Conservation (phyloP, 2,797 vertebrate species). For the Anolis apletophallus region DNA sequence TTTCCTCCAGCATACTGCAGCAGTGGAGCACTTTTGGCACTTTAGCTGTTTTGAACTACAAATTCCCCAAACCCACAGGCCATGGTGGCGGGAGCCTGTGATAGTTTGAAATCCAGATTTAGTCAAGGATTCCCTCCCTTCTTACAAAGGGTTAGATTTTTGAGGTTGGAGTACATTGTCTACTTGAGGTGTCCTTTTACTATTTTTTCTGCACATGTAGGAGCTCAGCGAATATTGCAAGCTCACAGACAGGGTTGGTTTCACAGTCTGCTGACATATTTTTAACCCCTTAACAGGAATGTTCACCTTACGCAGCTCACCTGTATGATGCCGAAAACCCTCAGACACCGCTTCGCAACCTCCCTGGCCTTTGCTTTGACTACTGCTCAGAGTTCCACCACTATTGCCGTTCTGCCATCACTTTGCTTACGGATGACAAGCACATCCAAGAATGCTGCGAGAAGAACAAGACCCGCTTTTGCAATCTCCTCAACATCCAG, state of each 20-base stretch:
- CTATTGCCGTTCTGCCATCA: constrained; percentile 78
- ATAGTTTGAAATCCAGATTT: background rate
- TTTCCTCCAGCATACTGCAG: background rate
- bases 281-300: constrained; percentile 78
- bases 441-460: constrained; percentile 67
- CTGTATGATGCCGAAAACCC: constrained; percentile 87
- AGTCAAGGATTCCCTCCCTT: background rate
- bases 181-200: background rate
- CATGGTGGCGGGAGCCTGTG: background rate
- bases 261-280: background rate
- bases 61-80: background rate
- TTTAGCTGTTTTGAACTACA: background rate
- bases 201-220: background rate
- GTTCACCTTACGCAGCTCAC: constrained; percentile 88
- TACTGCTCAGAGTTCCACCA: constrained; percentile 83
- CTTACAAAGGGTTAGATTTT: background rate
- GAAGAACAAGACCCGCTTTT: constrained; percentile 77
- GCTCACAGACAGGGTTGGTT: background rate
- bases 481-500: constrained; percentile 79
- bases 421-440: constrained; percentile 77
- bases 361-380: constrained; percentile 84
- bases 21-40: background rate
- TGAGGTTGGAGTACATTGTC: background rate
- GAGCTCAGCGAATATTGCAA: background rate
- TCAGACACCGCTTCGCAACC: constrained; percentile 79